phyloP scores from a whole-genome alignment of 2,888 invertebrate genomes.

The Ormyrus thymus region DNA sequence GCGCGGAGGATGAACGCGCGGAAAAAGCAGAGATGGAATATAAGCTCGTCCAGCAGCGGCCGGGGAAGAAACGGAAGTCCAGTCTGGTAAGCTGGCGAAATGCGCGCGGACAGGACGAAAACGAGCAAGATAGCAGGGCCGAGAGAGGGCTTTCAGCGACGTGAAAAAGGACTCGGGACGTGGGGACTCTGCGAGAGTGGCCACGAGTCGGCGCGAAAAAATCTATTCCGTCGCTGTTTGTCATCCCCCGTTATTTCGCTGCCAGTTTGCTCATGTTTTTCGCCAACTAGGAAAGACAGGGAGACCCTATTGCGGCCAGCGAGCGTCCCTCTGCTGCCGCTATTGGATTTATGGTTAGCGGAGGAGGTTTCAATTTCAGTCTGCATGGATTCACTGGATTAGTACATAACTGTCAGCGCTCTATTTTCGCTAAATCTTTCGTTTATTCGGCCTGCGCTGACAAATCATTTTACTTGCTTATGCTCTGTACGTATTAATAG shows the following conservation, averaged over 20 bases:
- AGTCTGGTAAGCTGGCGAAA: constrained; percentile 63
- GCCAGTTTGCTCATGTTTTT: constrained; percentile 34
- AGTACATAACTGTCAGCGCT: too few species aligned
- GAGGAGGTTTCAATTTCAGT: too few species aligned
- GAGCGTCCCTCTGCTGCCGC: background rate
- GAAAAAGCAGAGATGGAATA: constrained; percentile 40
- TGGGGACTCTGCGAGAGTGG: too few species aligned
- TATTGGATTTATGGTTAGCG: background rate
- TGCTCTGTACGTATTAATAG: too few species aligned
- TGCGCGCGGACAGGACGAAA: constrained; percentile 35
- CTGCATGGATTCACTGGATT: too few species aligned
- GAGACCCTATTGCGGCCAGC: too few species aligned
- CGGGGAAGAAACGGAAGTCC: constrained; percentile 66
- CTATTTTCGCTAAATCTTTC: too few species aligned
- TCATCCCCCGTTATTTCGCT: constrained; percentile 35
- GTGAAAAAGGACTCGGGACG: constrained; percentile 40
- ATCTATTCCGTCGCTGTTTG: constrained; percentile 52
- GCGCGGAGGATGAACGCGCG: background rate
- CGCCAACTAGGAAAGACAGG: background rate
- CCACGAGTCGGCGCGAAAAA: constrained; percentile 14
- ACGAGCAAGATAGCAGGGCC: constrained; percentile 37
- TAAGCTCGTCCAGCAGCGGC: constrained; percentile 29
- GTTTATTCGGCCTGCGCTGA: too few species aligned
- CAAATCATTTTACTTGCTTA: too few species aligned
- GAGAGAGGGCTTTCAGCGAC: constrained; percentile 45